phyloP scores from a whole-genome alignment of 30 jellyfish, hydroid and myxozoan genomes.

The Chironex yamaguchii region DNA sequence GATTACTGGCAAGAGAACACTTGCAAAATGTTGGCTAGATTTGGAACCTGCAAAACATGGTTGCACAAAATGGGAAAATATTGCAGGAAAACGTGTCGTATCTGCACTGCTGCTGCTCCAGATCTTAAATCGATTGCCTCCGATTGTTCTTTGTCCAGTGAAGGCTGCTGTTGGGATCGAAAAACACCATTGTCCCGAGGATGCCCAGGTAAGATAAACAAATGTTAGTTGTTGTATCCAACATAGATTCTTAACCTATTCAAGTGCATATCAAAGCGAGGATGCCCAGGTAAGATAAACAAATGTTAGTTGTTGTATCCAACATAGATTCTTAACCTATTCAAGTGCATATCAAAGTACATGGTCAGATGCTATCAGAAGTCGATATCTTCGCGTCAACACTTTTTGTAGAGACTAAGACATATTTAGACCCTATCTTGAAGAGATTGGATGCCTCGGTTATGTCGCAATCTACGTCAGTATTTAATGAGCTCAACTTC shows the following conservation, averaged over 20 bases:
- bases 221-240: too few species aligned
- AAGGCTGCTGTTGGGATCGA: conserved; percentile 82
- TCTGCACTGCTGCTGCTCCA: conserved; percentile 49
- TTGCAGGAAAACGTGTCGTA: conserved; percentile 68
- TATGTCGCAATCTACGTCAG: too few species aligned
- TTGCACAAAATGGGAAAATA: conserved; percentile 21
- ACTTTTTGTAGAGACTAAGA: too few species aligned
- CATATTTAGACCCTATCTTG: too few species aligned
- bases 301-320: too few species aligned
- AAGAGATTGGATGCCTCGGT: too few species aligned
- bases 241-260: too few species aligned
- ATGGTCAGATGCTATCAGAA: too few species aligned
- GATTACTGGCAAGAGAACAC: conserved; percentile 31
- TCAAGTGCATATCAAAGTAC: neutral
- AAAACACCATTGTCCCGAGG: conserved; percentile 69
- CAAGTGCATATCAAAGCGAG: neutral
- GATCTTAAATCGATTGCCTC: conserved; percentile 32
- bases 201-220: conserved; percentile 79
- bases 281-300: too few species aligned
- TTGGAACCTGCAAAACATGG: conserved; percentile 51
- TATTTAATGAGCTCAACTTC: too few species aligned
- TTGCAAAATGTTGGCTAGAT: conserved; percentile 22
- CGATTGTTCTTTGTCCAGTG: conserved; percentile 32
- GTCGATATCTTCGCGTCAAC: too few species aligned
- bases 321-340: too few species aligned